Evolutionary conservation across 2,113 vertebrate species (phyloP).

Genomic region (Zosterops japonicus): DNA sequence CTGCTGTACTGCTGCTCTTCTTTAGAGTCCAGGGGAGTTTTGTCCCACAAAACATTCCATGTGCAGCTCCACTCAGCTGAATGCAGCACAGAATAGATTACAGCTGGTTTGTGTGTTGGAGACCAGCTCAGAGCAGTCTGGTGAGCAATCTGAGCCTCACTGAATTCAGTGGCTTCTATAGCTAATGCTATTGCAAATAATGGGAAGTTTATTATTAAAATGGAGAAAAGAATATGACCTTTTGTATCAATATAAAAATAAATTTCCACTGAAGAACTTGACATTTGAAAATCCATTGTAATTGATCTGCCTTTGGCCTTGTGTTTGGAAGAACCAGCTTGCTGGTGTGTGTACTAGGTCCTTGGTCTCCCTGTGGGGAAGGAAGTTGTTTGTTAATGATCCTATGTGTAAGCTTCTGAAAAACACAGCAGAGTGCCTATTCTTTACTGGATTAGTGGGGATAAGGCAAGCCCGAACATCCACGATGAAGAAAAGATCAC

Average conservation of each 20-base stretch:
- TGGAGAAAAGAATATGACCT: not conserved
- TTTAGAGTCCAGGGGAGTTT: not conserved
- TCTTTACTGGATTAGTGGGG: not conserved
- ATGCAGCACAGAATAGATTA: not conserved
- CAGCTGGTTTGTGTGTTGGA: not conserved
- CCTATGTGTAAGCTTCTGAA: not conserved
- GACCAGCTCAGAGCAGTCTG: not conserved
- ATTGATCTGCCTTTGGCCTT: not conserved
- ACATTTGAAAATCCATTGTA: conserved; percentile 2
- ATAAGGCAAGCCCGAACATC: not conserved
- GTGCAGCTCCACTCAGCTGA: not conserved
- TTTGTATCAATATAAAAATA: conserved; percentile 8
- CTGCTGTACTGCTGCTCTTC: not conserved
- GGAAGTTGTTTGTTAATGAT: not conserved
- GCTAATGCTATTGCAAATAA: not conserved
- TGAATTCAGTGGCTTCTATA: not conserved
- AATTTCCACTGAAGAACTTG: not conserved
- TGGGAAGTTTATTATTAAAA: not conserved
- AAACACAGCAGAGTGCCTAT: not conserved
- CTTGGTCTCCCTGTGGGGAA: not conserved
- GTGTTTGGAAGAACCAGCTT: not conserved
- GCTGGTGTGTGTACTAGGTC: not conserved
- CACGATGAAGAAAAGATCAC: not conserved
- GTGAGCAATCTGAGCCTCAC: not conserved
- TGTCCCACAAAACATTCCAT: not conserved